phyloP scores from a whole-genome alignment of 2,797 vertebrate species.

The Triplophysa yarkandensis region DNA sequence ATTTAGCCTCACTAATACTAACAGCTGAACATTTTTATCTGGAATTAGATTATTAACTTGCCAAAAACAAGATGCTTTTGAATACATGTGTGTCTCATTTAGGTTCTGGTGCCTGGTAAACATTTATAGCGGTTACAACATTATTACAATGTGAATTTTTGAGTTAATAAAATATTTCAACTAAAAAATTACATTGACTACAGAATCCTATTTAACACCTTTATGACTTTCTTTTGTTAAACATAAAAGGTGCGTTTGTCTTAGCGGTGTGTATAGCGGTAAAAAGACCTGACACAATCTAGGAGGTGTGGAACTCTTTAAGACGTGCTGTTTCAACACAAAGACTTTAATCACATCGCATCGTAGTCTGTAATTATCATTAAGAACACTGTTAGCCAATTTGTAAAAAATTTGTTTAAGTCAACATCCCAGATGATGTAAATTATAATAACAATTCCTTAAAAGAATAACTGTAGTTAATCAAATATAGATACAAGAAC shows the following conservation, averaged over 20 bases:
- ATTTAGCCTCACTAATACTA: neutral
- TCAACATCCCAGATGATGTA: neutral
- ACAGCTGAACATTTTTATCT: slow-evolving; percentile 24
- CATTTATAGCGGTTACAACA: slow-evolving; percentile 18
- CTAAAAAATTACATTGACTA: neutral
- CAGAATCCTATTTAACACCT: no score
- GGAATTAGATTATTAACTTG: slow-evolving; percentile 13
- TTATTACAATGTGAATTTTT: neutral
- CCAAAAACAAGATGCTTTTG: neutral
- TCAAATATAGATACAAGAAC: neutral
- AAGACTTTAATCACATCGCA: slow-evolving; percentile 5
- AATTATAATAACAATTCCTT: neutral
- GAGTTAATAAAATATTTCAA: neutral
- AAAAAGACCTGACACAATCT: neutral
- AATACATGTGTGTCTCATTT: slow-evolving; percentile 15
- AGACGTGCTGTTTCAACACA: slow-evolving; percentile 2
- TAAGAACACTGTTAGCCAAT: neutral
- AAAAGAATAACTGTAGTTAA: neutral
- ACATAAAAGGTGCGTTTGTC: no score
- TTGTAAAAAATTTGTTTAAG: neutral
- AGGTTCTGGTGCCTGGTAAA: slow-evolving; percentile 38
- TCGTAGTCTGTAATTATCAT: slow-evolving; percentile 28
- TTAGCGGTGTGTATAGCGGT: no score
- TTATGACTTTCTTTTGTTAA: no score
- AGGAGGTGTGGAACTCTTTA: slow-evolving; percentile 2